phyloP scores from a whole-genome alignment of 2,113 vertebrate species.

The Sialia sialis region DNA sequence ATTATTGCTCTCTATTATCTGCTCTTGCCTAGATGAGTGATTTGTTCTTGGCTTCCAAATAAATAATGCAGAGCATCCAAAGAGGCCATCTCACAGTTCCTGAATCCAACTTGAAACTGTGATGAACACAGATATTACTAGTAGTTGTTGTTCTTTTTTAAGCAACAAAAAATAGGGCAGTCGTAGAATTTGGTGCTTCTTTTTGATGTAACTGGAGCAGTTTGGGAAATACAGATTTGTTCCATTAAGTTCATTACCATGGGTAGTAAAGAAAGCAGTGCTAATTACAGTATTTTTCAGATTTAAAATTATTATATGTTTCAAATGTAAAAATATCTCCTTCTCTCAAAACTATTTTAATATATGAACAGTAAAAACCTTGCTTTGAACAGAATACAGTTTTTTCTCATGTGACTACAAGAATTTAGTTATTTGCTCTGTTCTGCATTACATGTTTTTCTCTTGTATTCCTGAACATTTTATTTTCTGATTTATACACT shows the following conservation, averaged over 20 bases:
- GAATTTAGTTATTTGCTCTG: neutral
- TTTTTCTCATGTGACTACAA: neutral
- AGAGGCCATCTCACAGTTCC: constrained; percentile 40
- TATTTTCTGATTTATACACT: neutral
- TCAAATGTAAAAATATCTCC: neutral
- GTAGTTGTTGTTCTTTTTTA: constrained; percentile 47
- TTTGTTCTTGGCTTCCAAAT: constrained; percentile 55
- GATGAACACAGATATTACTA: constrained; percentile 42
- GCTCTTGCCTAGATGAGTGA: constrained; percentile 34
- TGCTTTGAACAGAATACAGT: neutral
- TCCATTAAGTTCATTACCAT: neutral
- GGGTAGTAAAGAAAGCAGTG: neutral
- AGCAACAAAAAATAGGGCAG: neutral
- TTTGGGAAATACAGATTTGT: neutral
- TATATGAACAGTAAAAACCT: neutral
- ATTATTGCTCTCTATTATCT: constrained; percentile 34
- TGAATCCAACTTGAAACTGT: constrained; percentile 26
- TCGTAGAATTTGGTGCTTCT: neutral
- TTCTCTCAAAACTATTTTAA: neutral
- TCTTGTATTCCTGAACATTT: neutral
- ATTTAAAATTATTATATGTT: neutral
- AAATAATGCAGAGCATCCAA: constrained; percentile 35
- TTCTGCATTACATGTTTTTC: neutral
- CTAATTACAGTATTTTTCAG: neutral
- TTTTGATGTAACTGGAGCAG: neutral